Conservation (phyloP, 2,797 vertebrate genomes). For the Typhlichthys subterraneus region DNA sequence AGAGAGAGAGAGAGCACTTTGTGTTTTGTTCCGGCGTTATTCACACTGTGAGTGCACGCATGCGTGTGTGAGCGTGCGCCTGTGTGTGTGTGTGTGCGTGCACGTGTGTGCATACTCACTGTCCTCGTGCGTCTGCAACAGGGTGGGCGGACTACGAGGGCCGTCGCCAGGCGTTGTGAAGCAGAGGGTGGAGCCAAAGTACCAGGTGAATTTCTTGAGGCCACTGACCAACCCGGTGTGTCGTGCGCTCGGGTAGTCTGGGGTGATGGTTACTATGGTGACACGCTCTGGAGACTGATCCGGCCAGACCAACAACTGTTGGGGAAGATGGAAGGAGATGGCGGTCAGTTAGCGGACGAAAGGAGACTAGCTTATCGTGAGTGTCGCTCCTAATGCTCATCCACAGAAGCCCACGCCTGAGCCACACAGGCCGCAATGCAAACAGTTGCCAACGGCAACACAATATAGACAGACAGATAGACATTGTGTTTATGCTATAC, state of each 20-base stretch:
- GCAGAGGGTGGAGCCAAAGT: slow-evolving; percentile 87
- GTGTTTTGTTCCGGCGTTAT: slow-evolving; percentile 20
- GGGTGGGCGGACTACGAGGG: slow-evolving; percentile 82
- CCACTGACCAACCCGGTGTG: slow-evolving; percentile 87
- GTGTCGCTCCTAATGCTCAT: no score
- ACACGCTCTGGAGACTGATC: slow-evolving; percentile 77
- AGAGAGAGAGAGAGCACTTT: slow-evolving; percentile 16
- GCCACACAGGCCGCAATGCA: not conserved
- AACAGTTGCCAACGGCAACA: not conserved
- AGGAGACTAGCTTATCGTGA: not conserved
- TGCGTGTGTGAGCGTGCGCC: not conserved
- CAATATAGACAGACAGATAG: not conserved
- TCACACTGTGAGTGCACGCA: slow-evolving; percentile 10
- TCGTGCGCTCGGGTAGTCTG: slow-evolving; percentile 88
- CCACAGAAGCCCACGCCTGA: no score
- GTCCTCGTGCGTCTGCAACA: slow-evolving; percentile 89
- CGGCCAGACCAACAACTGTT: slow-evolving; percentile 88
- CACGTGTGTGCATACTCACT: slow-evolving; percentile 80
- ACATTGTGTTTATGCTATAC: no score
- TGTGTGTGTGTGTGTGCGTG: not conserved
- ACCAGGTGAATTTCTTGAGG: slow-evolving; percentile 89
- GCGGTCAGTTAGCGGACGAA: not conserved
- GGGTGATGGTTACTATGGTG: slow-evolving; percentile 86
- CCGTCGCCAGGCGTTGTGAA: slow-evolving; percentile 95
- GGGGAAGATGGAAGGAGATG: slow-evolving; percentile 8